Evolutionary conservation across 2,888 invertebrate species (phyloP), one percentile per base, ranked within the genome.

Genomic region (Synanthedon myopaeformis): DNA sequence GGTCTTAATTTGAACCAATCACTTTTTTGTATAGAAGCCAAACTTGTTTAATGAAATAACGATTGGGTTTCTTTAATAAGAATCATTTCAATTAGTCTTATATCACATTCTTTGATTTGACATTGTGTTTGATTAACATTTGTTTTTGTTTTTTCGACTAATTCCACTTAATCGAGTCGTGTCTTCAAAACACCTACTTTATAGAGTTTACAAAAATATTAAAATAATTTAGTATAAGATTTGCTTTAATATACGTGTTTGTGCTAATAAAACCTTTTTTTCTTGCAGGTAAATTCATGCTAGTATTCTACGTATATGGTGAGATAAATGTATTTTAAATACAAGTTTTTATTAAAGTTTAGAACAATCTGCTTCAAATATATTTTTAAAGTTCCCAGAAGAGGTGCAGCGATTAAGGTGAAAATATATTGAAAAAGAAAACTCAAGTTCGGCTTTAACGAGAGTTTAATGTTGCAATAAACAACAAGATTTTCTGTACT

Each of bases 381-480:
- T 35, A 35, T 35, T 35, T 35, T 10, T 35, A 35, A 35, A 35
- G 35, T 35, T 35, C 35, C 35, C 3, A 8, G 45, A 53, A 49
- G 41, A 41, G 52, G 17, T 53, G 45, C 4, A 35, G 45, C 45
- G 45, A 13, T 49, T 55, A 52, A 52, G 54, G 56, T 56, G 51
- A 54, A 56, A 51, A 42, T 52, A 49, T 41, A 23, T 51, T 48
- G 51, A 52, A 55, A 57, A 55, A 53, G 42, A 56, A 56, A 57
- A 41, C 51, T 51, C 53, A 11, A 53, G 53, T 51, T 52, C 53
- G 53, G 57, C 52, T 57, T 57, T 57, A 57, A 57, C 57, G 57
- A 57, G 57, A 55, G 53, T 57, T 57, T 57, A 57, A 57, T 57
- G 57, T 57, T 52, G 52, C 53, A 52, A 55, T 57, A 52, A 53